Percentiles rank a stretch among this genome's conserved stretches.
Conservation (phyloP, 2,888 invertebrate species). For the Eulithis prunata region DNA sequence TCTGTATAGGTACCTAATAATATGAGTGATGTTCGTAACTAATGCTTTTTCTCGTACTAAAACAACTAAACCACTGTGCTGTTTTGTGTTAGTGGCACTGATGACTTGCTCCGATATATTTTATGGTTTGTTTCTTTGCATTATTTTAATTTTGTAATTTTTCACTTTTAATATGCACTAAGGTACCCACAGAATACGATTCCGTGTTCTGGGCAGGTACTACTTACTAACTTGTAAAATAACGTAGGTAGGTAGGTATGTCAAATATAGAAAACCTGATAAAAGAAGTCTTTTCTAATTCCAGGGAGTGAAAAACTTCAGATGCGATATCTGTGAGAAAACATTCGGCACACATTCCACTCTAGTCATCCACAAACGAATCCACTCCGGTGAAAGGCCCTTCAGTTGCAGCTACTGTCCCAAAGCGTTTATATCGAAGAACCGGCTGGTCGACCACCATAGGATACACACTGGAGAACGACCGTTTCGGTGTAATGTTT, state of each 20-base stretch:
- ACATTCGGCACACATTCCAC: conserved; percentile 62
- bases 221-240: not conserved
- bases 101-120: not conserved
- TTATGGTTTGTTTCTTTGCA: not conserved
- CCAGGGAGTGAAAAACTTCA: conserved; percentile 65
- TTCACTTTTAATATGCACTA: not conserved
- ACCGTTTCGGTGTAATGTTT: conserved; percentile 69
- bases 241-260: too few relatives aligned
- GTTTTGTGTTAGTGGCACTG: too few relatives aligned
- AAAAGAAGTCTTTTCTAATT: not conserved
- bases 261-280: too few relatives aligned
- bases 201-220: not conserved
- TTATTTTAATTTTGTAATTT: not conserved
- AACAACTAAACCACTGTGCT: not conserved
- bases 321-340: conserved; percentile 74
- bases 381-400: conserved; percentile 75
- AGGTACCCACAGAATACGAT: too few relatives aligned
- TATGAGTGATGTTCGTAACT: not conserved
- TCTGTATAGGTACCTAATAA: too few relatives aligned
- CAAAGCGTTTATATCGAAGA: conserved; percentile 70
- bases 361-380: conserved; percentile 69
- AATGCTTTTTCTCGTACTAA: not conserved
- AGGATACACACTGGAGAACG: conserved; percentile 76
- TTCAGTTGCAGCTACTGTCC: conserved; percentile 65
- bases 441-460: conserved; percentile 68